Percentiles rank a stretch among this genome's conserved stretches.
Conservation (phyloP, 2,797 vertebrate genomes). For the Darevskia nairensis region DNA sequence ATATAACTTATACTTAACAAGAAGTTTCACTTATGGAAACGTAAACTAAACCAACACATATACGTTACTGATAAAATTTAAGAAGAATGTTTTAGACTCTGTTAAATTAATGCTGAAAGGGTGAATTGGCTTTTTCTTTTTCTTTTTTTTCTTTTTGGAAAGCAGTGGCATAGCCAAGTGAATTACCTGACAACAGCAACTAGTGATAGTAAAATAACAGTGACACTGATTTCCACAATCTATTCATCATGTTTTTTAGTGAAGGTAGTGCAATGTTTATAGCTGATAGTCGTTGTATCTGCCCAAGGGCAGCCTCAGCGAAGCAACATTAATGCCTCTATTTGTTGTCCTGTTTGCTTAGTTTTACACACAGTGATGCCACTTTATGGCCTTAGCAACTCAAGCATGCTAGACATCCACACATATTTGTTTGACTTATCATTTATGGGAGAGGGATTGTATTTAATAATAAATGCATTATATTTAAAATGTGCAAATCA, state of each 20-base stretch:
- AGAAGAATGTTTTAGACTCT: neutral
- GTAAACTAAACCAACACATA: neutral
- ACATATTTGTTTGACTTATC: neutral
- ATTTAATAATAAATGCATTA: slow-evolving; percentile 12
- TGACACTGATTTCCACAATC: neutral
- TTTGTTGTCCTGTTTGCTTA: neutral
- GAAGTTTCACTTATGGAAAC: neutral
- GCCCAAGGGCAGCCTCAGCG: slow-evolving; percentile 18
- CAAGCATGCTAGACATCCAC: neutral
- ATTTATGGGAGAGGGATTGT: neutral
- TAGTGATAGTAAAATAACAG: neutral
- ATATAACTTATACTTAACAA: neutral
- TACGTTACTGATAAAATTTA: neutral
- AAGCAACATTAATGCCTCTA: neutral
- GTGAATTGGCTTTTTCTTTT: neutral
- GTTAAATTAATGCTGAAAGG: neutral
- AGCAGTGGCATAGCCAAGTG: neutral
- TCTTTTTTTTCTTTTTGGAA: neutral
- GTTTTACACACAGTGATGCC: neutral
- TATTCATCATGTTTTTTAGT: neutral
- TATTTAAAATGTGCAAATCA: slow-evolving; percentile 9
- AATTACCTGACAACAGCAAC: neutral
- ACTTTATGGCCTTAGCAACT: neutral
- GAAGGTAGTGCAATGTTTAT: neutral
- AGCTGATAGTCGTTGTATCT: slow-evolving; percentile 7